Conservation (phyloP, 2,888 invertebrate genomes). For the Sicus ferrugineus region DNA sequence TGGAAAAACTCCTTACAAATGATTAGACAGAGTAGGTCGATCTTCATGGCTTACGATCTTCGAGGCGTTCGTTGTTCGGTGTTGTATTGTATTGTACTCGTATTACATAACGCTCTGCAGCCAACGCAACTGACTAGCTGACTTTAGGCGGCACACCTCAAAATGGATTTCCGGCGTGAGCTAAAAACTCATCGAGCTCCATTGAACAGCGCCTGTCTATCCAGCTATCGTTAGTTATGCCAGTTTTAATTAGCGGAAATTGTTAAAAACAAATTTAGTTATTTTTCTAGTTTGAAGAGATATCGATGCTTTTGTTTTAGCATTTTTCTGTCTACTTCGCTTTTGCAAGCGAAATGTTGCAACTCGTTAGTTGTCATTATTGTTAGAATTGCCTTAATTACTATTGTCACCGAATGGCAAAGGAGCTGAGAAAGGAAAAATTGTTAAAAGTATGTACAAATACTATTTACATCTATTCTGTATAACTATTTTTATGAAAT, state of each 20-base stretch:
- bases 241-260: slow-evolving; percentile 60
- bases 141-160: slow-evolving; percentile 54
- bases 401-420: too few species aligned
- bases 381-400: too few species aligned
- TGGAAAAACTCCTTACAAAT: background rate
- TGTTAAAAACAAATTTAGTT: too few species aligned
- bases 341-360: too few species aligned
- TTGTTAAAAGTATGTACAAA: too few species aligned
- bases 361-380: too few species aligned
- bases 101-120: background rate
- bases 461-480: too few species aligned
- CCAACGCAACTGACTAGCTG: background rate
- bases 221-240: slow-evolving; percentile 40
- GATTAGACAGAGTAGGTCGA: background rate
- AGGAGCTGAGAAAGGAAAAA: too few species aligned
- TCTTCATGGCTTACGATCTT: background rate
- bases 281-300: too few species aligned
- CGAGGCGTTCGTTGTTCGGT: background rate
- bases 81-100: background rate
- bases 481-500: too few species aligned
- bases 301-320: too few species aligned
- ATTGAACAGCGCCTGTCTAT: slow-evolving; percentile 41
- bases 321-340: too few species aligned
- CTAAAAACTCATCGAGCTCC: slow-evolving; percentile 58
- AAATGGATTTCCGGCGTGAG: slow-evolving; percentile 60